Evolutionary conservation across 2,797 vertebrate species (phyloP), one percentile per base, ranked within the genome.

Genomic region (Cyprinella venusta): DNA sequence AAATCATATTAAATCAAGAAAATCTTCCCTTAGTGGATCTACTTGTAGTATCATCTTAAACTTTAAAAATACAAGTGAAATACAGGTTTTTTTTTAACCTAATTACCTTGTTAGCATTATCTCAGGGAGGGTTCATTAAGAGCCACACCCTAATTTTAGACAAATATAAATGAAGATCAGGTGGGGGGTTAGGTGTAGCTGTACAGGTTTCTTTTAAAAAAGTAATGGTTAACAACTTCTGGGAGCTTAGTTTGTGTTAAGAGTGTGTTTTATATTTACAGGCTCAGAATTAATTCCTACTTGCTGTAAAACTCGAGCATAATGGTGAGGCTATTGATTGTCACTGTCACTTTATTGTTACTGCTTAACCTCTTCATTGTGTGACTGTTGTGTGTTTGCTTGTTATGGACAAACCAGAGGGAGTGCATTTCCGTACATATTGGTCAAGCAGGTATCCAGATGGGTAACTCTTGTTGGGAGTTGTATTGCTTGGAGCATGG

Each of bases 391-490:
- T 75, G 1, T 6, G 6, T 36, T 7, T 64, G 42, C 6, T 33
- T 74, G 19, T 59, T 56, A 26, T 40, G 48, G 6, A 38, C 21
- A 70, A 42, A 48, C 63, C 75, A 85, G 83, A 84, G 79, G 24
- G 87, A 88, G 83, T 86, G 85, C 19, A 88, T 88, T 18, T 88
- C 79, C 0, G 50, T 86, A 38, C 85, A 88, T 48, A 80, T 86
- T 59, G 87, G 85, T 36, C 87, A 88, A 82, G 85, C 85, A 26
- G 85, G 87, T 54, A 52, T 88, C 65, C 87, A 88, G 85, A 85
- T 88, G 79, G 87, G 87, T 8, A 86, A 88, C 59, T 80, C 87
- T 61, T 88, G 85, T 67, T 88, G 87, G 86, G 87, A 86, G 80
- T 26, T 88, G 42, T 88, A 86, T 18, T 76, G 85, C 81, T 61